These are phyloP conservation scores for Sceliomorpha sp. DNA, from an alignment of 2,888 invertebrate species.

Conservation along the genomic window DNA sequence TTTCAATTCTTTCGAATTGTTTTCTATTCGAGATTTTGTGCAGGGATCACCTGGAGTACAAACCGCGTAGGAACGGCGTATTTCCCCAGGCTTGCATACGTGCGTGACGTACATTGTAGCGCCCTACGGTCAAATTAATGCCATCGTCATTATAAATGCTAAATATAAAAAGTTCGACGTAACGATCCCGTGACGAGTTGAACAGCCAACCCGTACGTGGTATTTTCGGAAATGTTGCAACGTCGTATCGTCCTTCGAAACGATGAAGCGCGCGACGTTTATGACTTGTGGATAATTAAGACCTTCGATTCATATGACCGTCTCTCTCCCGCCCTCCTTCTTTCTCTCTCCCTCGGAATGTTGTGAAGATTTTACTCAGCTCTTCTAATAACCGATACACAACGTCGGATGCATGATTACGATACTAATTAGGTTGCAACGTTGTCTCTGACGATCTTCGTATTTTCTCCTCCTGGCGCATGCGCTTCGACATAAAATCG, in stretches of 20 bases:
- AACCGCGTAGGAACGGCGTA: too few species aligned
- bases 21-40: conserved; percentile 42
- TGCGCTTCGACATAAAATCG: too few species aligned
- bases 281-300: conserved; percentile 55
- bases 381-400: conserved; percentile 34
- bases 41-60: too few species aligned
- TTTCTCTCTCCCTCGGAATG: too few species aligned
- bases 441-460: neutral
- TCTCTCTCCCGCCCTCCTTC: too few species aligned
- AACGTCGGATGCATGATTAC: conserved; percentile 38
- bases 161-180: conserved; percentile 34
- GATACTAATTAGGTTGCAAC: conserved; percentile 29
- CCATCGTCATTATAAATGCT: conserved; percentile 39
- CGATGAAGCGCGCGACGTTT: conserved; percentile 39
- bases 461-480: too few species aligned
- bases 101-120: conserved; percentile 40
- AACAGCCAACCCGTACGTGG: conserved; percentile 23
- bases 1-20: too few species aligned
- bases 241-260: conserved; percentile 44
- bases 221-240: conserved; percentile 61
- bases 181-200: conserved; percentile 31
- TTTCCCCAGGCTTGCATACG: too few species aligned
- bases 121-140: conserved; percentile 31
- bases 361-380: conserved; percentile 13
- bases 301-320: conserved; percentile 44